Percentiles rank a stretch among this genome's conserved stretches.
phyloP scores from a whole-genome alignment of 1,140 invertebrate genomes.

The Brachystomella parvula region DNA sequence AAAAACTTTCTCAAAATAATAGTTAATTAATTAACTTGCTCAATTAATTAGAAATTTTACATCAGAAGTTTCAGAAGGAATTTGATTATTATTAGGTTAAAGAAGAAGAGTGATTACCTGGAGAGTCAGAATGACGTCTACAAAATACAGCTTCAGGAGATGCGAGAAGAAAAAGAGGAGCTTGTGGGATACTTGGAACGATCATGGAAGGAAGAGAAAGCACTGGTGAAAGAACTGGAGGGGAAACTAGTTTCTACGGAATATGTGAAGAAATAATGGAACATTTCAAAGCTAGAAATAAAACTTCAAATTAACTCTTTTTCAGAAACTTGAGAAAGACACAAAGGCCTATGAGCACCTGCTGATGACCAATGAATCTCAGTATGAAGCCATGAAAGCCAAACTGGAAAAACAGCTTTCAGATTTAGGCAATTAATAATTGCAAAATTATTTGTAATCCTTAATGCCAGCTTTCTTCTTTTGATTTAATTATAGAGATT shows the following conservation, averaged over 20 bases:
- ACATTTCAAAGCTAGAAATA: background rate
- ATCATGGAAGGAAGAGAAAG: slow-evolving; percentile 25
- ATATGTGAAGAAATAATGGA: slow-evolving; percentile 10
- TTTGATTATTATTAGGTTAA: slow-evolving; percentile 17
- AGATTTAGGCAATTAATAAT: slow-evolving; percentile 23
- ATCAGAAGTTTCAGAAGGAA: background rate
- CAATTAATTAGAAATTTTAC: background rate
- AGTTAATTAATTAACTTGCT: background rate
- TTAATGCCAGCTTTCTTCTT: background rate
- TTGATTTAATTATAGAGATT: slow-evolving; percentile 6
- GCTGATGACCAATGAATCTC: slow-evolving; percentile 26
- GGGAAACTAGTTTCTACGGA: slow-evolving; percentile 27
- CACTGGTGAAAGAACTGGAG: slow-evolving; percentile 33
- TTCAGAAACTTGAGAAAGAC: slow-evolving; percentile 27
- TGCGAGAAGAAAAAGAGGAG: slow-evolving; percentile 32
- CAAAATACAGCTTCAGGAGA: slow-evolving; percentile 31
- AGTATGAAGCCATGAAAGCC: slow-evolving; percentile 28
- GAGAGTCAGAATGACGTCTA: slow-evolving; percentile 35
- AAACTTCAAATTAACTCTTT: background rate
- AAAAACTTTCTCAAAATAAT: background rate
- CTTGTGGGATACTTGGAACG: slow-evolving; percentile 32
- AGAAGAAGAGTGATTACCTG: slow-evolving; percentile 33
- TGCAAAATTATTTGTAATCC: background rate
- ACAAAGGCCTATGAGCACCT: slow-evolving; percentile 20
- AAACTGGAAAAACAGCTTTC: slow-evolving; percentile 27